A percentile compares a stretch with the other conserved stretches of the same genome.
Conservation (phyloP, 2,888 invertebrate genomes). For the Ophraella communa region DNA sequence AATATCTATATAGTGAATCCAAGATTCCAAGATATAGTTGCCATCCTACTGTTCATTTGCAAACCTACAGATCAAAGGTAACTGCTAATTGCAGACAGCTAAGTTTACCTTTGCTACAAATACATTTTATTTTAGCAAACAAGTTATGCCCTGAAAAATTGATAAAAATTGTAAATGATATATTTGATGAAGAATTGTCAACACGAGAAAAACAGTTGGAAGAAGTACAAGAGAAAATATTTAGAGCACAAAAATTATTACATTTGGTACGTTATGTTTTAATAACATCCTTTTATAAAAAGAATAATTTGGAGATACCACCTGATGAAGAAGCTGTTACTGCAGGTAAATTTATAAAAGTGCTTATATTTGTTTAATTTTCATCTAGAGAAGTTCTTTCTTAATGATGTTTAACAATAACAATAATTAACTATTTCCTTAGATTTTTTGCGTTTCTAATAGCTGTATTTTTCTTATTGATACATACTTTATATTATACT, state of each 20-base stretch:
- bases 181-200: slow-evolving; percentile 75
- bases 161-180: slow-evolving; percentile 70
- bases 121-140: slow-evolving; percentile 15
- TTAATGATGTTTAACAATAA: too few relatives aligned
- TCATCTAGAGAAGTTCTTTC: too few relatives aligned
- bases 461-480: too few relatives aligned
- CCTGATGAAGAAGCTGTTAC: slow-evolving; percentile 53
- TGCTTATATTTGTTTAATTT: not conserved
- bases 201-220: slow-evolving; percentile 74
- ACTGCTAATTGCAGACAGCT: too few relatives aligned
- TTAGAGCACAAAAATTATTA: slow-evolving; percentile 64
- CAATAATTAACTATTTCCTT: too few relatives aligned
- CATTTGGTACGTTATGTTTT: slow-evolving; percentile 67
- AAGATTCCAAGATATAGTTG: too few relatives aligned
- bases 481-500: too few relatives aligned
- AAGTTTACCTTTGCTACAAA: slow-evolving; percentile 11
- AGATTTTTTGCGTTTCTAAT: too few relatives aligned
- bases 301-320: slow-evolving; percentile 61
- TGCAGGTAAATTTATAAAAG: slow-evolving; percentile 10
- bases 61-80: too few relatives aligned
- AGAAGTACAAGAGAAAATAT: slow-evolving; percentile 71
- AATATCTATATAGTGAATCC: too few relatives aligned
- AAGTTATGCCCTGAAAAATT: slow-evolving; percentile 67
- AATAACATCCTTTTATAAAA: slow-evolving; percentile 67
- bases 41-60: too few relatives aligned